Base-by-base conservation (phyloP, 1,140 invertebrate species). In the Trichonephila inaurata region DNA sequence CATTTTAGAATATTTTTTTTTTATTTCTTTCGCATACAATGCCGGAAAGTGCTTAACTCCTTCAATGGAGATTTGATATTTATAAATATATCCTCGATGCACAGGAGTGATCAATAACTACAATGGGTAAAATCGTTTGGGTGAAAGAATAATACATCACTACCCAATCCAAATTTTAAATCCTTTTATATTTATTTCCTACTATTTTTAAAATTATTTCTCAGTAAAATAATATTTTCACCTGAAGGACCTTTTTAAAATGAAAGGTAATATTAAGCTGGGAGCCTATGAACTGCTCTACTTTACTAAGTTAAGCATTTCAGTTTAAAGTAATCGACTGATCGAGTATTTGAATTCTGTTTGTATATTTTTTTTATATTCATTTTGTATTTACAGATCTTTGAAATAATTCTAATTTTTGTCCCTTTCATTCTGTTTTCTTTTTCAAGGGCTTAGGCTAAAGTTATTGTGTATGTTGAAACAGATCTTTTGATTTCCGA, bases 61-160 rank as follows among this genome's bases (percentile, higher is more conserved):
- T 85, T 85, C 21, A 92, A 58, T 61, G 66, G 58, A 92, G 40
- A 64, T 85, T 33, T 28, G 19, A 21, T 28, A 40, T 28, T 62
- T 92, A 58, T 85, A 92, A 92, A 77, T 92, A 92, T 58, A 92
- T 92, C 62, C 90, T n/a, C 58, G 81, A 85, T 85, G 85, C 85
- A n/a, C n/a, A 92, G 64, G 81, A 85, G 28, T 58, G 4, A 2
- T 8, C 90, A 66, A 85, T 92, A 85, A 85, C 77, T 92, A 58
- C 85, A 92, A 92, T 85, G 90, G 90, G 18, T 40, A 28, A 62
- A 58, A 81, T 51, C 33, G 90, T 85, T 83, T 85, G 61, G 61
- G 14, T 19, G 28, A 44, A 40, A 58, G 51, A 61, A 81, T 92
- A 81, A 92, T 92, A 92, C 33, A 92, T 92, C 90, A 92, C 90